These are phyloP conservation scores for Microchrysa polita DNA, from an alignment of 2,888 invertebrate species.

Conservation along the genomic window DNA sequence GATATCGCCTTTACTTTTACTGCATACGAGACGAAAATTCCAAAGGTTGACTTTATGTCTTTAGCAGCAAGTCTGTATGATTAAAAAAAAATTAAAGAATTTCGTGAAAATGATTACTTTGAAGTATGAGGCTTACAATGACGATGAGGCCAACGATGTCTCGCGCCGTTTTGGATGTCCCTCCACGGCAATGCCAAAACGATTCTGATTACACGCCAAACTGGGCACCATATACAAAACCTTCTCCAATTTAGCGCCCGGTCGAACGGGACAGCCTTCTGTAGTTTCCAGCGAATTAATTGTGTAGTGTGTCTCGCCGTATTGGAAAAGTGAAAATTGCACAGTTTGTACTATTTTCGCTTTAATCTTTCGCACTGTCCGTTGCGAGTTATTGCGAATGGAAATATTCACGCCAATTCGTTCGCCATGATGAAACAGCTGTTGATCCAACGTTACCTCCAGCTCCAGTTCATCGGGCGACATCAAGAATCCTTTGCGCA, in stretches of 20 bases:
- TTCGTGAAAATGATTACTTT: conserved; percentile 50
- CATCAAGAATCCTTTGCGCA: conserved; percentile 92
- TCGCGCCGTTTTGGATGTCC: conserved; percentile 87
- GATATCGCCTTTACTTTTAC: conserved; percentile 94
- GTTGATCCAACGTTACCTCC: conserved; percentile 93
- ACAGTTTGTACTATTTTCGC: conserved; percentile 94
- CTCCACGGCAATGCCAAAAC: conserved; percentile 90
- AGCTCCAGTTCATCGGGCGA: conserved; percentile 94
- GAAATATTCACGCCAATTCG: conserved; percentile 89
- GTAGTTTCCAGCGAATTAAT: conserved; percentile 91
- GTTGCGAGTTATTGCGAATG: conserved; percentile 93
- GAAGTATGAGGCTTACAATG: too few species aligned
- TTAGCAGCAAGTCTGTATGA: conserved; percentile 72
- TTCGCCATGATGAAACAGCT: conserved; percentile 93
- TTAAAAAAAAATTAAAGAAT: neutral
- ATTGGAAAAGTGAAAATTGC: conserved; percentile 94
- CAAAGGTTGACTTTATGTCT: conserved; percentile 91
- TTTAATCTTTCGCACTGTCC: conserved; percentile 94
- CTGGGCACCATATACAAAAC: conserved; percentile 84
- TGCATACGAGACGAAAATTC: conserved; percentile 94
- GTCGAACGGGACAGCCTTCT: conserved; percentile 70
- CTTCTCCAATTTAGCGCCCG: conserved; percentile 76
- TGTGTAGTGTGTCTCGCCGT: conserved; percentile 90
- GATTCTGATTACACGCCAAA: conserved; percentile 80
- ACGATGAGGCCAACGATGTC: conserved; percentile 89